phyloP scores from a whole-genome alignment of 2,113 vertebrate species.

The Heloderma charlesbogerti region DNA sequence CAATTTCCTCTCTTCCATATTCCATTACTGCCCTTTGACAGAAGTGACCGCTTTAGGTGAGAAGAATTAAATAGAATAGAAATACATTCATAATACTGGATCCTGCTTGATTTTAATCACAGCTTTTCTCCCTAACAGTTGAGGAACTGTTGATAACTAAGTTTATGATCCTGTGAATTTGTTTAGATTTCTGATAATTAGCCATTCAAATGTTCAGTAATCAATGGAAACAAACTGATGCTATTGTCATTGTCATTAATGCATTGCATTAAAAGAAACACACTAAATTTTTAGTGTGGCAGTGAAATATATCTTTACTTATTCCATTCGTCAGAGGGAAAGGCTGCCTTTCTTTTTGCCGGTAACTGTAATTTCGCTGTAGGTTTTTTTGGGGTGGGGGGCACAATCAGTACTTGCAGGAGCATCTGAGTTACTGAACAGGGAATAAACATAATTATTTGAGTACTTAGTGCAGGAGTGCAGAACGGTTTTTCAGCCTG shows the following conservation, averaged over 20 bases:
- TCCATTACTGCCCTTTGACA: conserved; percentile 48
- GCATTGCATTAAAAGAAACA: conserved; percentile 38
- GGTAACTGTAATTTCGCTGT: not conserved
- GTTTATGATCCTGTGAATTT: conserved; percentile 41
- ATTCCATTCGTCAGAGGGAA: conserved; percentile 29
- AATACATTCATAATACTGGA: conserved; percentile 17
- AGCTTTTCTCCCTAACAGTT: conserved; percentile 28
- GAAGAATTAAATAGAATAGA: conserved; percentile 20
- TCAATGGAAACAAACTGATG: conserved; percentile 38
- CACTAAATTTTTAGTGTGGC: conserved; percentile 48
- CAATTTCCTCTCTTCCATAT: conserved; percentile 52
- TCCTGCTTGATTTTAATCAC: conserved; percentile 25
- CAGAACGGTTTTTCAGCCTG: no score
- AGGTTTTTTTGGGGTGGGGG: not conserved
- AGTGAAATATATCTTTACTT: conserved; percentile 38
- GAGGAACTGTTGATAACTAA: conserved; percentile 37
- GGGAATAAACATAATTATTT: no score
- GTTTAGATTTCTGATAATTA: conserved; percentile 37
- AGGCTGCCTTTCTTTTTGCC: not conserved
- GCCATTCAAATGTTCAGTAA: conserved; percentile 36
- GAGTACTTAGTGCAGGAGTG: no score
- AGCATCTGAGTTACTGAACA: no score
- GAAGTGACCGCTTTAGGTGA: conserved; percentile 27
- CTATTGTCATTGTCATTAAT: conserved; percentile 37
- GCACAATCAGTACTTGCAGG: no score